Conservation (phyloP, 2,888 invertebrate genomes). For the Athripsodes cinereus region DNA sequence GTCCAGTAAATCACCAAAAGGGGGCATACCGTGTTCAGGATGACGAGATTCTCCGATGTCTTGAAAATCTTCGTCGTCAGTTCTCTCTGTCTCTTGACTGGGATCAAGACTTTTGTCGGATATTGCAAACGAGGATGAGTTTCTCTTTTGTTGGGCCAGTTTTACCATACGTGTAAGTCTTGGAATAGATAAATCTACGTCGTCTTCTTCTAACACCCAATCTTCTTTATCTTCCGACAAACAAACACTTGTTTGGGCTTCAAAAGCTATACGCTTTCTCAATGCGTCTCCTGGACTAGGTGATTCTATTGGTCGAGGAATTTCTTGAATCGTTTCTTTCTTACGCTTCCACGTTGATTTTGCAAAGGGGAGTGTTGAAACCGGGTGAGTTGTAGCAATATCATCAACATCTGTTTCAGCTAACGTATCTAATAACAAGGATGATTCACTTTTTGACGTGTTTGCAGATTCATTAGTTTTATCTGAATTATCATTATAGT, state of each 20-base stretch:
- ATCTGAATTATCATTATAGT: background rate
- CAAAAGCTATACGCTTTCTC: constrained; percentile 49
- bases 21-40: constrained; percentile 38
- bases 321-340: constrained; percentile 32
- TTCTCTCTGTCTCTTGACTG: constrained; percentile 7
- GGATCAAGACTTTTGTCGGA: constrained; percentile 33
- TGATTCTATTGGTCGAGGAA: constrained; percentile 43
- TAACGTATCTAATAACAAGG: constrained; percentile 28
- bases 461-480: background rate
- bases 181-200: constrained; percentile 26
- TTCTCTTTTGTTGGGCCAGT: constrained; percentile 44
- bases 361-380: constrained; percentile 50
- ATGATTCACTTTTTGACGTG: background rate
- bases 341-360: constrained; percentile 48
- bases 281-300: constrained; percentile 44
- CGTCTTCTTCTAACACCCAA: constrained; percentile 29
- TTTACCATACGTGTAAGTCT: constrained; percentile 50
- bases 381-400: constrained; percentile 38
- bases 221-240: constrained; percentile 50
- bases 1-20: constrained; percentile 51
- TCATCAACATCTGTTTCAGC: constrained; percentile 42
- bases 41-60: constrained; percentile 39
- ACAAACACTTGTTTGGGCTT: constrained; percentile 48
- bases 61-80: constrained; percentile 29
- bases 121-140: constrained; percentile 38